Evolutionary conservation across 2,113 vertebrate species (phyloP), one percentile per base, ranked within the genome.

Genomic region (Odocoileus virginianus): DNA sequence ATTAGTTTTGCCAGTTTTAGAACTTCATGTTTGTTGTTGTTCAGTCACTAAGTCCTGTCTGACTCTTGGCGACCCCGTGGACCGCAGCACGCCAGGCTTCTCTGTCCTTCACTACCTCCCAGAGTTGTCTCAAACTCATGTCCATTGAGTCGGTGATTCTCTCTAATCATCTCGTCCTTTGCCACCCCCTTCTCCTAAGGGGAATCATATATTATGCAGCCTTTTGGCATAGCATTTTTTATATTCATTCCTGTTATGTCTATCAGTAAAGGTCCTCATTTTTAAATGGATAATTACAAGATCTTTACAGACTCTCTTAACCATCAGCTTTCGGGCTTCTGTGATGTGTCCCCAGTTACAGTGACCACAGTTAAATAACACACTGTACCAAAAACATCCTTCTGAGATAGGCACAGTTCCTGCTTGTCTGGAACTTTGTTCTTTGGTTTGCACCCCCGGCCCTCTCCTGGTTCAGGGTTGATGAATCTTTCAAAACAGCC

Each of bases 311-410:
- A 50, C 47, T 54, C 7, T 81, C 45, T 93, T 95, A 71, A 84
- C 50, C 55, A 90, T 94, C 92, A 94, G 71, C 40, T 40, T 47
- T 23, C 12, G 40, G 40, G 60, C 55, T 96, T 97, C 64, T 55
- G 2, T 67, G 33, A 60, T 36, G 14, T 78, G 5, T 55, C n/a
- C 43, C 14, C 36, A 88, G 27, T 43, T 64, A 47, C 5, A 74
- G 57, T 76, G 47, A 93, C 33, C 21, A 86, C 58, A 57, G 83
- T 86, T 86, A 87, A 50, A 30, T 84, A 88, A 74, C 30, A 60
- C 5, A 74, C 47, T 91, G 74, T 93, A 60, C 7, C 17, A 57
- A 91, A 54, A 71, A 36, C 23, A 55, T 54, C n/a, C 30, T 61
- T 71, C 25, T 58, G 36, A 92, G 90, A 71, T 30, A 86, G 36